Percentiles rank a stretch among this genome's conserved stretches.
These are phyloP conservation scores for Lycodopsis pacificus DNA, from an alignment of 2,797 vertebrate genomes.

Conservation along the genomic window DNA sequence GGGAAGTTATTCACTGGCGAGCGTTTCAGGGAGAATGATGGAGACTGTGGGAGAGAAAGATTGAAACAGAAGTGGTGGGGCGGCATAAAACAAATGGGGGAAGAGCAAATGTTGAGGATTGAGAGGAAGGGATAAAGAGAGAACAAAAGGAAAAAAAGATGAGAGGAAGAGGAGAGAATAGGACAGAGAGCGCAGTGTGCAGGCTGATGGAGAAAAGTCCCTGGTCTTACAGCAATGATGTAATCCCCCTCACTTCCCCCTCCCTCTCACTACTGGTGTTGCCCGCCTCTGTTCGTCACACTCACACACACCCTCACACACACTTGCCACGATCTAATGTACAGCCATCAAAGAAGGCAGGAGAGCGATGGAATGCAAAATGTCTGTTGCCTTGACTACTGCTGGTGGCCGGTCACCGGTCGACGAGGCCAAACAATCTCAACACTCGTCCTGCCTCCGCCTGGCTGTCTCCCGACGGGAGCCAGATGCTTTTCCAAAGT, in stretches of 20 bases:
- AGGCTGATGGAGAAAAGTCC: constrained; percentile 67
- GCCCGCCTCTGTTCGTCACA: constrained; percentile 56
- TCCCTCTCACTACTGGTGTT: constrained; percentile 63
- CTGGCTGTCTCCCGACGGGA: constrained; percentile 11
- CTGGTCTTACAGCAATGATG: constrained; percentile 71
- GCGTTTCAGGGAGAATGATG: constrained; percentile 29
- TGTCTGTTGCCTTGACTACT: constrained; percentile 83
- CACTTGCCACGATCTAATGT: constrained; percentile 42
- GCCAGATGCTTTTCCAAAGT: constrained; percentile 41
- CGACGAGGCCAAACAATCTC: constrained; percentile 22
- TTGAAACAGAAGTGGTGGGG: constrained; percentile 26
- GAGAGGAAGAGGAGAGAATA: constrained; percentile 27
- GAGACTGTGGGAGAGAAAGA: constrained; percentile 38
- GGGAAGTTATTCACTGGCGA: constrained; percentile 62
- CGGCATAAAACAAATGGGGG: constrained; percentile 12
- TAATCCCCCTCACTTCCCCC: constrained; percentile 66
- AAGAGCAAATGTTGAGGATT: background rate
- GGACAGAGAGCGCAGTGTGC: constrained; percentile 66
- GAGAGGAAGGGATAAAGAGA: constrained; percentile 16
- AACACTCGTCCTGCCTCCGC: constrained; percentile 9
- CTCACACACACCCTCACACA: constrained; percentile 13
- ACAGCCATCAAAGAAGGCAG: constrained; percentile 49
- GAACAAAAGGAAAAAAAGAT: constrained; percentile 23
- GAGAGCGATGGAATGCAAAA: constrained; percentile 77
- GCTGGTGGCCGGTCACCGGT: constrained; percentile 44